Evolutionary conservation across 2,888 invertebrate genomes (phyloP).

Genomic region (Spicauda simplicius): DNA sequence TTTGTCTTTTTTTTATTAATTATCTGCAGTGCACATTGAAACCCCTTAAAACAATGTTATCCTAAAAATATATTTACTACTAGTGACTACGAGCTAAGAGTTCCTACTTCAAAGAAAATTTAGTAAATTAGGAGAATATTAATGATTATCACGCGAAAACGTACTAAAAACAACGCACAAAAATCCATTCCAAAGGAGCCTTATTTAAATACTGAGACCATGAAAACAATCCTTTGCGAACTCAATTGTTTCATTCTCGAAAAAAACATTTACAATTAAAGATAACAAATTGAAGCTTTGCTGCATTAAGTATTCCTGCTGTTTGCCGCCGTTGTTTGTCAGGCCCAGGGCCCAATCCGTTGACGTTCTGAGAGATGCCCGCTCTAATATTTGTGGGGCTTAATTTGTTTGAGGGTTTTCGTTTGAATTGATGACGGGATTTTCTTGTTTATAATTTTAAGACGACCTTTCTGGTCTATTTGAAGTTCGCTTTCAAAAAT

Average conservation of each 20-base stretch:
- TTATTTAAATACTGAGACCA: background rate
- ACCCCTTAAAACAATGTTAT: too few species aligned
- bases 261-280: conserved; percentile 57
- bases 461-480: conserved; percentile 26
- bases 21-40: too few species aligned
- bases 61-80: too few species aligned
- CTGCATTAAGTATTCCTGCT: conserved; percentile 54
- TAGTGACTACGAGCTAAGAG: too few species aligned
- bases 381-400: conserved; percentile 60
- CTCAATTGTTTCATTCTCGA: conserved; percentile 23
- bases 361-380: conserved; percentile 65
- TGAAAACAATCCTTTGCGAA: conserved; percentile 4
- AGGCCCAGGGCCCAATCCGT: conserved; percentile 54
- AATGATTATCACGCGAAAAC: too few species aligned
- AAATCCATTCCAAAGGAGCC: background rate
- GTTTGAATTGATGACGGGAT: conserved; percentile 53
- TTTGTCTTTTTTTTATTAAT: too few species aligned
- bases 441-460: conserved; percentile 49
- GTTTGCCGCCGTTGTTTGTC: conserved; percentile 55
- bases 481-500: conserved; percentile 18
- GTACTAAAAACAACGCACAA: background rate
- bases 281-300: conserved; percentile 69
- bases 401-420: conserved; percentile 59
- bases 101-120: too few species aligned
- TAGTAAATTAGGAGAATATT: too few species aligned